A percentile compares a stretch with the other conserved stretches of the same genome.
Conservation (phyloP, 2,797 vertebrate genomes). For the Lindbergichthys nudifrons region DNA sequence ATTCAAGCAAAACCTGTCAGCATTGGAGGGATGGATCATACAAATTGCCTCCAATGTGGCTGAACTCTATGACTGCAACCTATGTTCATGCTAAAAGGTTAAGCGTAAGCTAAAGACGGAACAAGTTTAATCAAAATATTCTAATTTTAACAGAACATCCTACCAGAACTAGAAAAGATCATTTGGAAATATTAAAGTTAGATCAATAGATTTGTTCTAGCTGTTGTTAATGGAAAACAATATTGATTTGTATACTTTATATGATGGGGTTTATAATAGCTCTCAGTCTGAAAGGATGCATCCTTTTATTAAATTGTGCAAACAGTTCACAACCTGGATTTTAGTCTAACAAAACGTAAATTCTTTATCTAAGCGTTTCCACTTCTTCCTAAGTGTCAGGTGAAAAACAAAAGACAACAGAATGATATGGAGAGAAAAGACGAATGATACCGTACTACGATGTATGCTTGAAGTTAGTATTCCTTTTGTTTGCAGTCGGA, state of each 20-base stretch:
- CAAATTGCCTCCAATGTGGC: constrained; percentile 1
- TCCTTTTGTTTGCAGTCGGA: constrained; percentile 18
- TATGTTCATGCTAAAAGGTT: neutral
- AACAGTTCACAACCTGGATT: neutral
- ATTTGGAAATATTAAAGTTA: neutral
- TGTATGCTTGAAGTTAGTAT: constrained; percentile 15
- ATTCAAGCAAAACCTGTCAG: neutral
- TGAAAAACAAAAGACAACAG: constrained; percentile 17
- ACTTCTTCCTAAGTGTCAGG: neutral
- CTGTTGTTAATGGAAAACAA: neutral
- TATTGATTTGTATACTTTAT: neutral
- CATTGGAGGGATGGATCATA: neutral
- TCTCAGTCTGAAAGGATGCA: neutral
- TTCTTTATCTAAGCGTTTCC: neutral
- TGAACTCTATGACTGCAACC: constrained; percentile 2
- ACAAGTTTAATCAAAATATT: neutral
- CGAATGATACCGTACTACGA: neutral
- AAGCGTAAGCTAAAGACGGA: neutral
- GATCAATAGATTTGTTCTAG: neutral
- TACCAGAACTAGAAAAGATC: neutral
- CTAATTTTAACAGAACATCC: neutral
- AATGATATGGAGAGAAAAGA: constrained; percentile 4
- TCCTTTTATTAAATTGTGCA: neutral
- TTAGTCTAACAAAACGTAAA: neutral
- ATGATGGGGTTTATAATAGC: neutral